Percentiles rank a stretch among this genome's conserved stretches.
Evolutionary conservation across 1,140 invertebrate genomes (phyloP).

Genomic region (Brevipalpus yothersi): DNA sequence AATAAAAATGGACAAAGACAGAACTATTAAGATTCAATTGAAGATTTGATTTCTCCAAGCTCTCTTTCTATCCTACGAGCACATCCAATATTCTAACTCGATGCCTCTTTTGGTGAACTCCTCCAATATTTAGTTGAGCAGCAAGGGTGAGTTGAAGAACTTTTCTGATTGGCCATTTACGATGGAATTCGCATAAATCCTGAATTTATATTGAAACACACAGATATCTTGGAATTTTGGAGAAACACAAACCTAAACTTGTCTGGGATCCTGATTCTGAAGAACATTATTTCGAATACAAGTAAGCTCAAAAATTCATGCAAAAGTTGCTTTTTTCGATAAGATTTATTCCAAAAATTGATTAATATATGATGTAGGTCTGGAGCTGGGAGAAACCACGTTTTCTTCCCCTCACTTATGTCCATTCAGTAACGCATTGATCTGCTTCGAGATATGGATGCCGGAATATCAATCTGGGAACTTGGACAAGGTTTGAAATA

Average conservation of each 20-base stretch:
- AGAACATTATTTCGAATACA: constrained; percentile 65
- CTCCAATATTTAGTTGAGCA: too few species aligned
- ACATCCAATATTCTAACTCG: too few species aligned
- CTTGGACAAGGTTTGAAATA: constrained; percentile 80
- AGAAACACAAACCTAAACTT: constrained; percentile 38
- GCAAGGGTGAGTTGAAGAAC: too few species aligned
- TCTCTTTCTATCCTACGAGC: too few species aligned
- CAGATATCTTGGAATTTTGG: constrained; percentile 22
- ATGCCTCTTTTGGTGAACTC: too few species aligned
- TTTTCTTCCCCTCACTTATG: constrained; percentile 68
- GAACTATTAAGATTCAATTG: too few species aligned
- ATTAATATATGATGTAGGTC: constrained; percentile 26
- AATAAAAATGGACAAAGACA: too few species aligned
- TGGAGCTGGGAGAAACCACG: constrained; percentile 34
- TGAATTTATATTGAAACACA: too few species aligned
- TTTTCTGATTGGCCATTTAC: too few species aligned
- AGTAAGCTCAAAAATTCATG: constrained; percentile 26
- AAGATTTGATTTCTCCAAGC: too few species aligned
- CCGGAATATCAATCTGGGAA: constrained; percentile 79
- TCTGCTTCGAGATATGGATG: constrained; percentile 46
- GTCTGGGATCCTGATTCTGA: constrained; percentile 45
- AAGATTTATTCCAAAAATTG: constrained; percentile 11
- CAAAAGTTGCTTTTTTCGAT: neutral
- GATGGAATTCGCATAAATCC: too few species aligned
- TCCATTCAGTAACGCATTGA: constrained; percentile 56